A percentile compares a stretch with the other conserved stretches of the same genome.
phyloP scores from a whole-genome alignment of 2,113 vertebrate species.

The Ptychochromis oligacanthus region DNA sequence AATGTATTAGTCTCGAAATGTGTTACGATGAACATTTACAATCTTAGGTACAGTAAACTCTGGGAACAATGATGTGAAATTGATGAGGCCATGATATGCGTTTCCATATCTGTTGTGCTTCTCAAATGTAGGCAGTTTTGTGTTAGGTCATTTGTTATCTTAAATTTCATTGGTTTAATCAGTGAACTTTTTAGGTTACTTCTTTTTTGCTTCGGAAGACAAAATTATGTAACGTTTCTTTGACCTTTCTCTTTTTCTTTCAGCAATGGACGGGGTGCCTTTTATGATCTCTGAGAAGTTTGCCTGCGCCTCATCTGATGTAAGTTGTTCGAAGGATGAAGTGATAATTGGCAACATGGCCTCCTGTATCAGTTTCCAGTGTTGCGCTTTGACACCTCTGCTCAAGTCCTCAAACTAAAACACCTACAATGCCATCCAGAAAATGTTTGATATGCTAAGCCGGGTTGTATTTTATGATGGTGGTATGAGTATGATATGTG shows the following conservation, averaged over 20 bases:
- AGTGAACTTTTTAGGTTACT: not conserved
- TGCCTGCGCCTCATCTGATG: conserved; percentile 90
- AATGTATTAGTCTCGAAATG: too few species aligned
- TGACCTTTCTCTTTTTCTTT: conserved; percentile 63
- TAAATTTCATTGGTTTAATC: not conserved
- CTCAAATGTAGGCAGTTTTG: too few species aligned
- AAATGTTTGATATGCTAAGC: not conserved
- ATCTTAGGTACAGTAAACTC: too few species aligned
- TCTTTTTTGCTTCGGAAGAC: not conserved
- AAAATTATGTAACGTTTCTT: not conserved
- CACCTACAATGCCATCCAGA: fast-evolving
- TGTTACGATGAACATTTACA: too few species aligned
- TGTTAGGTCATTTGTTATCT: not conserved
- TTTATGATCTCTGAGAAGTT: conserved; percentile 99
- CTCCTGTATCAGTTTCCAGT: not conserved
- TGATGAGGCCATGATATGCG: too few species aligned
- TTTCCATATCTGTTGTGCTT: too few species aligned
- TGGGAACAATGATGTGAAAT: too few species aligned
- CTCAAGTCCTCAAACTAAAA: not conserved
- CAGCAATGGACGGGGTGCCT: conserved; percentile 98
- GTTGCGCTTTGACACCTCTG: not conserved
- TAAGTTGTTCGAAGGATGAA: conserved; percentile 77
- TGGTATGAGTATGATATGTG: too few species aligned
- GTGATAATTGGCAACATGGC: not conserved
- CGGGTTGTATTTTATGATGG: not conserved